These are phyloP conservation scores for Galerucella calmariensis DNA, from an alignment of 2,888 invertebrate genomes.

Conservation along the genomic window DNA sequence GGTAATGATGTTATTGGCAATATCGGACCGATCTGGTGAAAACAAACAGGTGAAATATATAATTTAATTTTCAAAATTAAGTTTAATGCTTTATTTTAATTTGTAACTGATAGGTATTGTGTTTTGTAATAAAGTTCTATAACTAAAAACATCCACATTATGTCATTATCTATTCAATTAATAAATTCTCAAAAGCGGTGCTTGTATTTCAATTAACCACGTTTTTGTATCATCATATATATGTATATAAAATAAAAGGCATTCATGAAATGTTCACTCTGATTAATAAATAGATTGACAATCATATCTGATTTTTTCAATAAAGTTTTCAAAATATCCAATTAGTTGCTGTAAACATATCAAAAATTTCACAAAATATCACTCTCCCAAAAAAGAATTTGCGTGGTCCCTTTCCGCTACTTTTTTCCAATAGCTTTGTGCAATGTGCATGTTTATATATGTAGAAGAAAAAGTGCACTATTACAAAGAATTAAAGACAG, in stretches of 20 bases:
- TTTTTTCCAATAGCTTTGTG: slow-evolving; percentile 48
- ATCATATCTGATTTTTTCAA: too few species aligned
- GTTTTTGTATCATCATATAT: neutral
- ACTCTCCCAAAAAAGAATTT: slow-evolving; percentile 12
- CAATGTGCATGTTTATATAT: slow-evolving; percentile 50
- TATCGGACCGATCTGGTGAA: neutral
- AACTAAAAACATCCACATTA: neutral
- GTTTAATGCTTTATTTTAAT: neutral
- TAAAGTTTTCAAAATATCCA: neutral
- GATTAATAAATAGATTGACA: neutral
- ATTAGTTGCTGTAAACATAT: neutral
- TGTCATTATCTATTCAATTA: slow-evolving; percentile 1
- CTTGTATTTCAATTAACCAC: neutral
- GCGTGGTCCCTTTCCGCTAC: slow-evolving; percentile 17
- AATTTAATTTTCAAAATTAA: neutral
- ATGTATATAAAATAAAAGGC: too few species aligned
- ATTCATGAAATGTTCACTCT: neutral
- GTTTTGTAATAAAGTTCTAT: neutral
- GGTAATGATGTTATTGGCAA: neutral
- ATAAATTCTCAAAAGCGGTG: neutral
- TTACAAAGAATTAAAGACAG: slow-evolving; percentile 37
- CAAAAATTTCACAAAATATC: slow-evolving; percentile 16
- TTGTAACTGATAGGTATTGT: neutral
- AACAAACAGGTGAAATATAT: neutral
- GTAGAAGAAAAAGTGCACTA: slow-evolving; percentile 43